A percentile compares a stretch with the other conserved stretches of the same genome.
Conservation (phyloP, 1,140 invertebrate genomes). For the Polypedilum vanderplanki region DNA sequence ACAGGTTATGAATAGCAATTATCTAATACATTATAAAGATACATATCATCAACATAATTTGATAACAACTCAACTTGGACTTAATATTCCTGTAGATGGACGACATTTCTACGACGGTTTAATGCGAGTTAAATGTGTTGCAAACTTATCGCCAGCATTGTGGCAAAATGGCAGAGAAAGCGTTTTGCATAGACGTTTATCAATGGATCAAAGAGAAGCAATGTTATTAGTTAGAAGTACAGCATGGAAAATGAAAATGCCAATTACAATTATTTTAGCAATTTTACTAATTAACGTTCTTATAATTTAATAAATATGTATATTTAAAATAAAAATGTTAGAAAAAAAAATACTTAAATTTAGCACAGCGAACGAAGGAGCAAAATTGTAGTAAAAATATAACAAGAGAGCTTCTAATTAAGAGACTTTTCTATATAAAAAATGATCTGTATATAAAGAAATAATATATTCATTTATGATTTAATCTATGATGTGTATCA, state of each 20-base stretch:
- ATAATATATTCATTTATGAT: no score
- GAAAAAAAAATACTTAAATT: no score
- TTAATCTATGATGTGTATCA: no score
- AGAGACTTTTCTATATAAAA: neutral
- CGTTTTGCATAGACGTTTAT: slow-evolving; percentile 47
- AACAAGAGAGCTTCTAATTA: slow-evolving; percentile 24
- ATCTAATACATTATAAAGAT: slow-evolving; percentile 47
- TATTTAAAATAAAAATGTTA: neutral
- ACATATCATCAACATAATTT: slow-evolving; percentile 50
- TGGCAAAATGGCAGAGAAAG: slow-evolving; percentile 52
- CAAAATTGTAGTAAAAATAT: neutral
- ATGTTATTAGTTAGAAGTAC: slow-evolving; percentile 44
- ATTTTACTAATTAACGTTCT: slow-evolving; percentile 6
- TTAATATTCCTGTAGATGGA: slow-evolving; percentile 46
- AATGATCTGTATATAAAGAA: neutral
- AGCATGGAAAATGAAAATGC: neutral
- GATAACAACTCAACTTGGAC: slow-evolving; percentile 49
- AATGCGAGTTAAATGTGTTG: slow-evolving; percentile 54
- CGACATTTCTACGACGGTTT: slow-evolving; percentile 49
- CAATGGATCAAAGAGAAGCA: slow-evolving; percentile 52
- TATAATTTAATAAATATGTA: slow-evolving; percentile 12
- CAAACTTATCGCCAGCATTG: slow-evolving; percentile 50
- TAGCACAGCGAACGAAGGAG: neutral
- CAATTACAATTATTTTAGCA: slow-evolving; percentile 24
- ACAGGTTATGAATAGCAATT: slow-evolving; percentile 47